These are phyloP conservation scores for Equus przewalskii DNA, from an alignment of 2,113 vertebrate genomes.

Conservation along the genomic window DNA sequence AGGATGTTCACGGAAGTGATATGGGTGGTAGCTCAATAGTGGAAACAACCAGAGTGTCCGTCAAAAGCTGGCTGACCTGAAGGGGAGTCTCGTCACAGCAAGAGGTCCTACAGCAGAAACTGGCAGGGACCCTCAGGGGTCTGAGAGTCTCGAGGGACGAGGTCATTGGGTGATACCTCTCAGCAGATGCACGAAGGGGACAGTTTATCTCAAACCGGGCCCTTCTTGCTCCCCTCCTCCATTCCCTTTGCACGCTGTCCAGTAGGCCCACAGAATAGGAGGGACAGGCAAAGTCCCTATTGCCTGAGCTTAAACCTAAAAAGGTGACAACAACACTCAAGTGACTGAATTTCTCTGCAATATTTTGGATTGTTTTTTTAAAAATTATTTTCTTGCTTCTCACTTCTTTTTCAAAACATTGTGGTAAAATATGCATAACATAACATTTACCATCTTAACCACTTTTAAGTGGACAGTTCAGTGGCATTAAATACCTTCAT, in stretches of 20 bases:
- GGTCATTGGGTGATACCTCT: background rate
- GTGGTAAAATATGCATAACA: background rate
- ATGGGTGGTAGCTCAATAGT: background rate
- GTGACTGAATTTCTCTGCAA: background rate
- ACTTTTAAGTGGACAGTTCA: background rate
- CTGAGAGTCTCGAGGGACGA: background rate
- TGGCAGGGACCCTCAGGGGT: background rate
- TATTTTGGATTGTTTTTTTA: background rate
- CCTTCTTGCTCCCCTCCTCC: accelerated
- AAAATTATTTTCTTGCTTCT: background rate
- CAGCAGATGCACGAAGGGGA: background rate
- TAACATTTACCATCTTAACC: background rate
- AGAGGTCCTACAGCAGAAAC: background rate
- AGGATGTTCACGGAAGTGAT: background rate
- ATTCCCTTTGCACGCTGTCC: background rate
- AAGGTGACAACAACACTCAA: background rate
- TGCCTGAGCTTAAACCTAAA: background rate
- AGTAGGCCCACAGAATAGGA: background rate
- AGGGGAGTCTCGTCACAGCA: background rate
- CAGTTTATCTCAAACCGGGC: background rate
- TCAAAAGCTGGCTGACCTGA: background rate
- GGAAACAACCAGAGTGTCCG: background rate
- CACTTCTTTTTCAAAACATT: background rate
- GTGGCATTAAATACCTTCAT: background rate
- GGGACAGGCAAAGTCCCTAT: background rate